Evolutionary conservation across 1,140 invertebrate species (phyloP), one percentile per base, ranked within the genome.

Genomic region (Meteorus sp.): DNA sequence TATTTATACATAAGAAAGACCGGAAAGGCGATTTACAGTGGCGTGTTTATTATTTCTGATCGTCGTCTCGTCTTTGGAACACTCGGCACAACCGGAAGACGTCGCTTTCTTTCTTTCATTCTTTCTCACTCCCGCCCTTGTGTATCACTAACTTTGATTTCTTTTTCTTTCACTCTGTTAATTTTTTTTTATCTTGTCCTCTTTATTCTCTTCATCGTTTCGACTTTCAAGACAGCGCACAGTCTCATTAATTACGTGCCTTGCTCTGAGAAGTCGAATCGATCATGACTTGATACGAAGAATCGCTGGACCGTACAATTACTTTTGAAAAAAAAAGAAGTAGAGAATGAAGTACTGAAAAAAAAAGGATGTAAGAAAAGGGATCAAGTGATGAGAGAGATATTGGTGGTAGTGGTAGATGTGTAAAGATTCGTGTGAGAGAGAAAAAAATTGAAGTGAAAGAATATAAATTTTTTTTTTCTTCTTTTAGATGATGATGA

Each of bases 1-100:
- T 44, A 39, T 11, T 5, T 5, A 44, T 44, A 44, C 9, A 45
- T 9, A 45, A 33, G 43, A 56, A 56, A 56, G 43, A 56, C 54
- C 54, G 54, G 54, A 56, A 47, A 29, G 22, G 27, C 25, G 15
- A 47, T 47, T 35, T 41, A 25, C 29, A 27, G 11, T 43, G 52
- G 29, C 22, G n/a, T 29, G 20, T n/a, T n/a, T 15, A 54, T 54
- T 54, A 44, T 54, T 39, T 39, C 17, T 15, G 17, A 39, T 39
- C n/a, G 8, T n/a, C 35, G n/a, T 39, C 35, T n/a, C 17, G n/a
- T 15, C 9, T 31, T 31, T 31, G 29, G 4, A 31, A 9, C 9
- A 23, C 6, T 11, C 7, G 23, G 5, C 20, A 2, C 11, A 9
- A 45, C 43, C 43, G 43, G 43, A 45, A 45, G 13, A 23, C 19